Evolutionary conservation across 2,113 vertebrate species (phyloP), one percentile per base, ranked within the genome.

Genomic region (Sebastes fasciatus): DNA sequence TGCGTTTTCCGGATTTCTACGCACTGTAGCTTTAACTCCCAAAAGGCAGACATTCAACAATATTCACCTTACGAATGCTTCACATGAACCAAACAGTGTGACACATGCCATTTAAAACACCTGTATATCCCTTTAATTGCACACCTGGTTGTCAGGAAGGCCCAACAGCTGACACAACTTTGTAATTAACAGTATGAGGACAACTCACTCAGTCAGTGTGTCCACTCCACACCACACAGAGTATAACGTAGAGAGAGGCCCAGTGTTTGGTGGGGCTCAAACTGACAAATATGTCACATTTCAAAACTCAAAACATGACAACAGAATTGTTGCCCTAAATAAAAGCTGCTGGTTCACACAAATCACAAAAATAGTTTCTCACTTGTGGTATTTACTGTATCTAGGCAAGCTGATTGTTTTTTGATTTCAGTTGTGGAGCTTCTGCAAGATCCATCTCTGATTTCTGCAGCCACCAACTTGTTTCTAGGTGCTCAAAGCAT

Each of bases 101-200:
- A 40, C 5, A 34, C n/a, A 16, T 6, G n/a, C 2, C 6, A 43
- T n/a, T 21, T 3, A 8, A 40, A 66, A 64, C 21, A 55, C 40
- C 13, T 58, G 48, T 42, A 4, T 48, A 4, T 3, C 6, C 4
- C 1, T 60, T 21, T 46, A 42, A 48, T 6, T 69, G 5, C 14
- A 63, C 5, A 21, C 4, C 9, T 61, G 16, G 23, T 23, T 3
- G 26, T 1, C 13, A 58, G 0, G 21, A 19, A 72, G 74, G 83
- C 69, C 79, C 66, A 42, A 21, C 45, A 80, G 49, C 7, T 73
- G 55, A 68, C 45, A 64, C 4, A 91, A 91, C 86, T 88, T 90
- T 82, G 23, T 42, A 64, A 80, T 61, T 10, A 2, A 19, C 62
- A 74, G 72, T 49, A 19, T 17, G 46, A 34, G 51, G 55, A 68